Percentiles rank a stretch among this genome's conserved stretches.
These are phyloP conservation scores for Oxyura jamaicensis DNA, from an alignment of 2,113 vertebrate species.

Conservation along the genomic window DNA sequence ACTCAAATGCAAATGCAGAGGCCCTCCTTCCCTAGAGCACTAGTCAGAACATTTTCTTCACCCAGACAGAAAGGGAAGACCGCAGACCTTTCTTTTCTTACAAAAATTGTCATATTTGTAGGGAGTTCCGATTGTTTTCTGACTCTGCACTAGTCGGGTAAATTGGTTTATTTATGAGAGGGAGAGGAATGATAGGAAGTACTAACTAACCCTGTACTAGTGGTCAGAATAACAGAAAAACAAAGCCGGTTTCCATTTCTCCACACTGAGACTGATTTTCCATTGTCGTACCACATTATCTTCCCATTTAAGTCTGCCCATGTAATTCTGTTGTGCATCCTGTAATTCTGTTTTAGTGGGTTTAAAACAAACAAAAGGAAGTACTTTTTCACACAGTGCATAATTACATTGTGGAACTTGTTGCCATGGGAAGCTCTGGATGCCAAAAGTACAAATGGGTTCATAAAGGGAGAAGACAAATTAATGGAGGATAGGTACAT, in stretches of 20 bases:
- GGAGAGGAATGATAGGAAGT: slow-evolving; percentile 36
- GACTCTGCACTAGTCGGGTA: neutral
- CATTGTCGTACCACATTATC: slow-evolving; percentile 50
- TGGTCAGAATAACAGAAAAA: slow-evolving; percentile 52
- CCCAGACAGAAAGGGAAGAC: neutral
- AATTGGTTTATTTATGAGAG: slow-evolving; percentile 48
- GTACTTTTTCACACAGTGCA: slow-evolving; percentile 44
- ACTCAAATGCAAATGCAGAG: neutral
- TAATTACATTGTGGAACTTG: slow-evolving; percentile 53
- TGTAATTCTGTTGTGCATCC: slow-evolving; percentile 54
- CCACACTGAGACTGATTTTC: slow-evolving; percentile 33
- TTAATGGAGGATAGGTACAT: slow-evolving; percentile 25
- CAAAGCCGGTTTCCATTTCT: slow-evolving; percentile 27
- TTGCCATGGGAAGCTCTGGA: slow-evolving; percentile 45
- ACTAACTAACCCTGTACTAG: slow-evolving; percentile 32
- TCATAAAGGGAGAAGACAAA: slow-evolving; percentile 49
- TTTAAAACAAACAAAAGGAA: slow-evolving; percentile 70
- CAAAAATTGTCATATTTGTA: neutral
- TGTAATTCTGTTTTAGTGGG: slow-evolving; percentile 58
- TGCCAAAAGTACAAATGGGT: slow-evolving; percentile 53
- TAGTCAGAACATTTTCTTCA: neutral
- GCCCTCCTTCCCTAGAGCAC: neutral
- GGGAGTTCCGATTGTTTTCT: slow-evolving; percentile 7
- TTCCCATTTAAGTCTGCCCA: slow-evolving; percentile 28
- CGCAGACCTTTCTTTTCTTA: accelerated